Conservation (phyloP, 2,888 invertebrate species). For the Masnerella sp. region DNA sequence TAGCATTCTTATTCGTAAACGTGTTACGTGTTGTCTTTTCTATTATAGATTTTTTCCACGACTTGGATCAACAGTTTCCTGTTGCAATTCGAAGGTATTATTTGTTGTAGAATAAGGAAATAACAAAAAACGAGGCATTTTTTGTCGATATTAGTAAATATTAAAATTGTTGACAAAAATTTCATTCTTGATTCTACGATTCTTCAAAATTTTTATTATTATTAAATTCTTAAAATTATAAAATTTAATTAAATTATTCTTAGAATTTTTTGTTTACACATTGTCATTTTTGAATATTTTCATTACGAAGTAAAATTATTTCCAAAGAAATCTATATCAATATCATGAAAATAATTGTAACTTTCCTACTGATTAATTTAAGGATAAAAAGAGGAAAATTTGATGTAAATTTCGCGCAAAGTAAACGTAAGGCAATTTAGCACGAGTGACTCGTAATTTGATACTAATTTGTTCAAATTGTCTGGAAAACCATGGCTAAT, state of each 20-base stretch:
- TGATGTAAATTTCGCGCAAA: neutral
- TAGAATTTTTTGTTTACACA: too few relatives aligned
- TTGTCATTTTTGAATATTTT: too few relatives aligned
- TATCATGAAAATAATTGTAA: too few relatives aligned
- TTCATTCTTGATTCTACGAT: too few relatives aligned
- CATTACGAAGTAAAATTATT: too few relatives aligned
- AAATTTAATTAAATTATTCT: too few relatives aligned
- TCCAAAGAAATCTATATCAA: neutral
- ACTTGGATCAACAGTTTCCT: conserved; percentile 24
- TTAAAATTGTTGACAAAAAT: too few relatives aligned
- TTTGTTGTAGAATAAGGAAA: neutral
- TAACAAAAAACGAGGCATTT: neutral
- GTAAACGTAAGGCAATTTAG: neutral
- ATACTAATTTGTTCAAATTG: conserved; percentile 22
- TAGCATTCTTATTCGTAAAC: conserved; percentile 33
- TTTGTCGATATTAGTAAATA: too few relatives aligned
- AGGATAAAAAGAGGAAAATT: conserved; percentile 5
- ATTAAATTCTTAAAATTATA: too few relatives aligned
- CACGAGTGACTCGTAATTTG: conserved; percentile 3
- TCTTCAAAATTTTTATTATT: too few relatives aligned
- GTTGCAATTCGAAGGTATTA: neutral
- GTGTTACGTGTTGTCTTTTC: conserved; percentile 27
- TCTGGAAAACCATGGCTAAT: conserved; percentile 15
- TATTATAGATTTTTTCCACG: conserved; percentile 15
- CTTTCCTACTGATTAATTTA: conserved; percentile 13